A percentile compares a stretch with the other conserved stretches of the same genome.
These are phyloP conservation scores for Asobara japonica DNA, from an alignment of 1,140 invertebrate species.

Conservation along the genomic window DNA sequence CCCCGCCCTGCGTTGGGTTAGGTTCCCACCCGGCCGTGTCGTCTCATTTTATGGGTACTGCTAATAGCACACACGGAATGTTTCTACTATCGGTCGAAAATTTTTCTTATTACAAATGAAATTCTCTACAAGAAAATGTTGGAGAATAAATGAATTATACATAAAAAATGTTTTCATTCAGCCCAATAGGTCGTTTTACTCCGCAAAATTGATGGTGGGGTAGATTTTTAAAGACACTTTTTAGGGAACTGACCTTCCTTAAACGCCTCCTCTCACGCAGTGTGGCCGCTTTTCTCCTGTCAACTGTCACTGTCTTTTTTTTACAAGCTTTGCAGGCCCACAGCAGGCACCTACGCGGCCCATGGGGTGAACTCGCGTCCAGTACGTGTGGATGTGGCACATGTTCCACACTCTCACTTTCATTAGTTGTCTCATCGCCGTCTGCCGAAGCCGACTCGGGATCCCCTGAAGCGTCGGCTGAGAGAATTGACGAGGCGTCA, in stretches of 20 bases:
- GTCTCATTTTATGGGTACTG: no score
- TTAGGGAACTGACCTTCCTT: slow-evolving; percentile 75
- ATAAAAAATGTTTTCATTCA: no score
- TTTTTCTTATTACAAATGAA: no score
- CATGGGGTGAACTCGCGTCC: slow-evolving; percentile 49
- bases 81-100: no score
- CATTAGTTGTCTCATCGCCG: slow-evolving; percentile 54
- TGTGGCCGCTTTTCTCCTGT: slow-evolving; percentile 95
- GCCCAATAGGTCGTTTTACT: no score
- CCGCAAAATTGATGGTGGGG: no score
- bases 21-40: no score
- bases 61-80: no score
- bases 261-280: slow-evolving; percentile 90
- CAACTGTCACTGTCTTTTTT: slow-evolving; percentile 92
- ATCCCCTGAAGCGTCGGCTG: slow-evolving; percentile 58
- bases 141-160: no score
- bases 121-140: no score
- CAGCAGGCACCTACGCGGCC: slow-evolving; percentile 82
- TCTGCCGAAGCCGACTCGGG: slow-evolving; percentile 56
- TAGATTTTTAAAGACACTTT: not conserved
- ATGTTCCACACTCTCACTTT: slow-evolving; percentile 54
- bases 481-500: slow-evolving; percentile 57
- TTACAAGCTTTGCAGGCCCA: slow-evolving; percentile 98
- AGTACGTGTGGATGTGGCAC: slow-evolving; percentile 61
- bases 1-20: no score